Evolutionary conservation across 2,888 invertebrate species (phyloP), one percentile per base, ranked within the genome.

Genomic region (Hymenopus coronatus): DNA sequence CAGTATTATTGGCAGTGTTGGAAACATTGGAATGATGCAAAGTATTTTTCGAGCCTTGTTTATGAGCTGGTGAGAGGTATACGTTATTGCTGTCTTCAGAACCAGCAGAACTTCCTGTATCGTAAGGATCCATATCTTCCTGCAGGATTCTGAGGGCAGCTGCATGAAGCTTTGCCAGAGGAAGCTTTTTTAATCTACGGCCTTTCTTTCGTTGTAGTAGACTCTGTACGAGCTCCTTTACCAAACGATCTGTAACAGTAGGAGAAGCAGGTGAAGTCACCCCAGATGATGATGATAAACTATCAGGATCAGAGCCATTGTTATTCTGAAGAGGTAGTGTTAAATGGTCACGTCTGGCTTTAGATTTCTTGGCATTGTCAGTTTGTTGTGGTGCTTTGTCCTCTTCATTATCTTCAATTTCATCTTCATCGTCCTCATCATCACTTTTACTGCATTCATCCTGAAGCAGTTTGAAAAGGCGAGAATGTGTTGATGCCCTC

Each of bases 401-500:
- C 27, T 91, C 91, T 89, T 92, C 92, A 87, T 92, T 92, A 28
- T 46, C 46, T 12, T 46, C 85, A 46, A 27, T 46, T 89, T 92
- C 92, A 83, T 92, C 92, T 87, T 93, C 93, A 4, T 92, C 92
- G 84, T 91, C 91, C 70, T 91, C 91, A 46, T 91, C 91, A 14
- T 91, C 92, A 83, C 91, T 91, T 30, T 91, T 91, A 25, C 94
- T 94, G 91, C 94, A 94, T 91, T 95, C 95, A 86, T 95, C 95
- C 92, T 95, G 96, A 30, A 96, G 92, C 25, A 96, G 92, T 91
- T 95, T 95, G 91, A 96, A 96, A 28, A 96, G 93, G 90, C 96
- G 94, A 84, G 96, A 96, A 93, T 96, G 96, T 82, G 96, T 96
- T 82, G 96, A 95, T 4, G 96, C 96, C 88, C 96, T 93, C 92